A percentile compares a stretch with the other conserved stretches of the same genome.
Conservation (phyloP, 2,113 vertebrate genomes). For the Nerophis lumbriciformis region DNA sequence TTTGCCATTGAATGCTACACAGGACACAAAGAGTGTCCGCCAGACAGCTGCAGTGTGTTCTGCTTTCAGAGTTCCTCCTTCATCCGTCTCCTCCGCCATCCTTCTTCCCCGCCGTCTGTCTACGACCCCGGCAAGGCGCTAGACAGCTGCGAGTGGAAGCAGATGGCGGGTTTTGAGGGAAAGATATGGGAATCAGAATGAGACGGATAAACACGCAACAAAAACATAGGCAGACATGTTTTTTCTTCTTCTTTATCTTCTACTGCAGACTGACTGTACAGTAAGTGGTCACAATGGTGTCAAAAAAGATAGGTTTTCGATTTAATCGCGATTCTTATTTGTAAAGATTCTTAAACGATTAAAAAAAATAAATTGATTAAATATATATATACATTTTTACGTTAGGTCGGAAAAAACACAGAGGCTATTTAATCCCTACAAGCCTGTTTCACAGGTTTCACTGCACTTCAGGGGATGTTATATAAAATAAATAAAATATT, state of each 20-base stretch:
- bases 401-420: too few species aligned
- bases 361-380: too few species aligned
- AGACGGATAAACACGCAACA: conserved; percentile 6
- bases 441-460: too few species aligned
- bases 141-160: conserved; percentile 60
- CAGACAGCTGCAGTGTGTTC: conserved; percentile 41
- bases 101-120: conserved; percentile 19
- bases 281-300: not conserved
- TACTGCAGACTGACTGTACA: not conserved
- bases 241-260: not conserved
- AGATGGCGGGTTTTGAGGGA: conserved; percentile 62
- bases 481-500: too few species aligned
- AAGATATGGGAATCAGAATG: not conserved
- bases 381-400: too few species aligned
- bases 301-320: too few species aligned
- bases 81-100: conserved; percentile 15
- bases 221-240: not conserved
- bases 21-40: conserved; percentile 42
- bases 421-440: too few species aligned
- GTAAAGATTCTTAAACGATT: too few species aligned
- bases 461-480: too few species aligned
- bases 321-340: too few species aligned
- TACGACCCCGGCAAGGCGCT: conserved; percentile 34
- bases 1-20: conserved; percentile 43
- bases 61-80: conserved; percentile 24